Evolutionary conservation across 2,113 vertebrate genomes (phyloP), one percentile per base, ranked within the genome.

Genomic region (Pongo pygmaeus): DNA sequence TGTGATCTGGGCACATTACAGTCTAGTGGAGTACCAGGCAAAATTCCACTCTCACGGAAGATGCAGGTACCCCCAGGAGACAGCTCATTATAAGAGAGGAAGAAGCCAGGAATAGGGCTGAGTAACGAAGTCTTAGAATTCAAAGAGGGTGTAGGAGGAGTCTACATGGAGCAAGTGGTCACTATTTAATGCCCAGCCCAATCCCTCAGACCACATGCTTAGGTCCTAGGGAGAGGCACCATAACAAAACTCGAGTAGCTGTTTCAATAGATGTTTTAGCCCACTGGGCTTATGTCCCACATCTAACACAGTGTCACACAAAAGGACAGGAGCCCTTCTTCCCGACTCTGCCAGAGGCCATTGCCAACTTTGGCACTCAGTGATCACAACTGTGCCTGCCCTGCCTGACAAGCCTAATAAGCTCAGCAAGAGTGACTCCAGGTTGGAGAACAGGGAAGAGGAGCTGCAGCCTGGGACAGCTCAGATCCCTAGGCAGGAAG

Each of bases 141-240:
- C 48, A 38, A 50, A 93, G 38, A 69, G 9, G 18, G 17, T 14
- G 5, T 20, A 6, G 16, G 40, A 27, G 38, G 85, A 13, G 8
- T 20, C 16, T 18, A 5, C 2, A 1, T 13, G 25, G n/a, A 48
- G 40, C 3, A 4, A 23, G 4, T 2, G 5, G 27, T 9, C 0
- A 2, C n/a, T 4, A 11, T 23, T 43, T 74, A 9, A 59, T 18
- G 18, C 23, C 30, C 17, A 14, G 40, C 23, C 46, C 48, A 40
- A 0, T 43, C 40, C 46, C 1, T 0, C 18, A 25, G 64, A 57
- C 50, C 52, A 20, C 22, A 10, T 11, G 22, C 38, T 70, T 43
- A 43, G 38, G 4, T 79, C 59, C 67, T 67, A 52, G n/a, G 30
- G 59, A 95, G 16, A 92, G 13, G 70, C 43, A n/a, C 14, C 5